Evolutionary conservation across 2,888 invertebrate genomes (phyloP).

Genomic region (Leptura quadrifasciata): DNA sequence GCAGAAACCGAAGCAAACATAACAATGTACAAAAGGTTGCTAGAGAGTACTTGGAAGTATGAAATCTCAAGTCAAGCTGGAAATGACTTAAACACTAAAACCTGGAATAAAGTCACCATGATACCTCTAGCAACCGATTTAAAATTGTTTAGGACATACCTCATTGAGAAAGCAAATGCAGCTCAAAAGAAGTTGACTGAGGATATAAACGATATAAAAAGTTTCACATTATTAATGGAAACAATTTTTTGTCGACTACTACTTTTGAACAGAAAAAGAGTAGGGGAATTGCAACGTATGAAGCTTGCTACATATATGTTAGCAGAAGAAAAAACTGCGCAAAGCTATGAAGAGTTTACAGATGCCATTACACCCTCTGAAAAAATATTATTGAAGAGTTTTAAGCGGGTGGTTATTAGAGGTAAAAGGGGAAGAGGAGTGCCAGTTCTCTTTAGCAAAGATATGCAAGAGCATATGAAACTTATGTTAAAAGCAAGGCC

Average conservation of each 20-base stretch:
- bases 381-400: constrained; percentile 57
- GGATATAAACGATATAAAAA: constrained; percentile 7
- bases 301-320: neutral
- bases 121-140: constrained; percentile 52
- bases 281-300: constrained; percentile 44
- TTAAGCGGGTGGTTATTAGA: constrained; percentile 60
- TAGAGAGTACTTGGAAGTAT: neutral
- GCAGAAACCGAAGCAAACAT: constrained; percentile 26
- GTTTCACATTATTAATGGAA: constrained; percentile 46
- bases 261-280: constrained; percentile 55
- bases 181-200: constrained; percentile 4
- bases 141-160: constrained; percentile 47
- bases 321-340: constrained; percentile 4
- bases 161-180: constrained; percentile 38
- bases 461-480: constrained; percentile 56
- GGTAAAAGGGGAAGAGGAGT: constrained; percentile 60
- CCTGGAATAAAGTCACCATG: constrained; percentile 50
- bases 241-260: constrained; percentile 58
- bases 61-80: constrained; percentile 45
- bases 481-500: constrained; percentile 42
- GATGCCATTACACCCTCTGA: constrained; percentile 54
- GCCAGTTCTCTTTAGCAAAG: constrained; percentile 57
- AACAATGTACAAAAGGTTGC: constrained; percentile 29
- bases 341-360: constrained; percentile 58
- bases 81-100: constrained; percentile 47